phyloP scores from a whole-genome alignment of 2,797 vertebrate species.

The Phataginus tetradactyla region DNA sequence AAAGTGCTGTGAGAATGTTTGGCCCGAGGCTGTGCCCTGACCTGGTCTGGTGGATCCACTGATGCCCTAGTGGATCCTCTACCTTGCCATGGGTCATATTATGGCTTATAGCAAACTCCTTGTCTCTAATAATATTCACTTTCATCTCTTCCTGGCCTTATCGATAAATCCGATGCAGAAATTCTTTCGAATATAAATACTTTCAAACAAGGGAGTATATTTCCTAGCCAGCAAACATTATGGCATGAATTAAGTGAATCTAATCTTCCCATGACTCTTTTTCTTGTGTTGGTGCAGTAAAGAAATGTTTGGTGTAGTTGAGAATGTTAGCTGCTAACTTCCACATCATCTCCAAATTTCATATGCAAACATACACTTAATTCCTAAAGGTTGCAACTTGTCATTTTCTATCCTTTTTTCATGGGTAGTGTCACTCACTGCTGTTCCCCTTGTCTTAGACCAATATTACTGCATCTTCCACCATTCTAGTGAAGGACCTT shows the following conservation, averaged over 20 bases:
- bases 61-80: background rate
- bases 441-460: background rate
- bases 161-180: constrained; percentile 39
- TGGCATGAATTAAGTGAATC: background rate
- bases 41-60: background rate
- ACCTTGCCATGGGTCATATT: background rate
- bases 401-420: background rate
- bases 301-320: background rate
- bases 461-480: background rate
- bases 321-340: background rate
- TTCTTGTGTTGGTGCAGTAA: background rate
- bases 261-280: background rate
- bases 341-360: background rate
- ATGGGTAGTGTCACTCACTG: background rate
- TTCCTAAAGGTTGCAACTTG: background rate
- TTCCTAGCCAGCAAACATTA: constrained; percentile 8
- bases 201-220: constrained; percentile 1
- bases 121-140: constrained; percentile 52
- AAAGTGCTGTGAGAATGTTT: constrained; percentile 1
- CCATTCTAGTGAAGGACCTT: background rate
- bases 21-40: background rate
- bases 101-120: background rate
- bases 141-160: constrained; percentile 42
- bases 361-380: background rate
- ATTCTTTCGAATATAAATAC: constrained; percentile 61